Percentiles rank a stretch among this genome's conserved stretches.
Conservation (phyloP, 1,140 invertebrate species). For the Drosophila ogumai region DNA sequence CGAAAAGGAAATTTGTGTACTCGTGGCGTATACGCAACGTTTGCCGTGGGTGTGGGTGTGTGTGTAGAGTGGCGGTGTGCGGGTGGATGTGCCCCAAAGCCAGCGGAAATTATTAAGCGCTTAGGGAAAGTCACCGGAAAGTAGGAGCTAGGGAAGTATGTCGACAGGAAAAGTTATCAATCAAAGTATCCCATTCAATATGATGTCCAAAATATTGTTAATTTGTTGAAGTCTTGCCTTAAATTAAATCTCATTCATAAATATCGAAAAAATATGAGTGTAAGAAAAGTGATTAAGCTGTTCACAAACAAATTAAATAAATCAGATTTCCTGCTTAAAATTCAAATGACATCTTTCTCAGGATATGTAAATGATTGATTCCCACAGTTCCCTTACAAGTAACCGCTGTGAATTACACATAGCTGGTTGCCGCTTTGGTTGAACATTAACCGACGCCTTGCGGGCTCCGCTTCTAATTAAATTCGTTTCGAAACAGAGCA, state of each 20-base stretch:
- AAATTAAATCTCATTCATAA: no score
- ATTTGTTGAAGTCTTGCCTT: neutral
- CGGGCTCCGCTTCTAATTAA: conserved; percentile 69
- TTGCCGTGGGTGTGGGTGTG: neutral
- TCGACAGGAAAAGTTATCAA: neutral
- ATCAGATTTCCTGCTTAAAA: neutral
- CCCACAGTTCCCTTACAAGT: neutral
- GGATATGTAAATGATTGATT: conserved; percentile 11
- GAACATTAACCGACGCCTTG: conserved; percentile 43
- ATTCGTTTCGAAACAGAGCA: conserved; percentile 45
- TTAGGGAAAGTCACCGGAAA: conserved; percentile 4
- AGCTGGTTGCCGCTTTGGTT: conserved; percentile 34
- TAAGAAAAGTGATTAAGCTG: no score
- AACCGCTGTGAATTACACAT: conserved; percentile 31
- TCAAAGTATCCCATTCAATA: neutral
- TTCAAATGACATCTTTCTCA: conserved; percentile 7
- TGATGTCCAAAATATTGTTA: neutral
- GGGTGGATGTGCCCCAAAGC: conserved; percentile 1
- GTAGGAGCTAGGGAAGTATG: neutral
- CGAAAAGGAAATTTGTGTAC: conserved; percentile 35
- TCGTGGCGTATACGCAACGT: conserved; percentile 33
- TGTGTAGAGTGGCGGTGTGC: neutral
- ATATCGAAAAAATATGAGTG: no score
- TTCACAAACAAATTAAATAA: neutral
- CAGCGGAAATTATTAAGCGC: conserved; percentile 41